Conservation (phyloP, 2,797 vertebrate genomes). For the Schizopygopsis pylzovi region DNA sequence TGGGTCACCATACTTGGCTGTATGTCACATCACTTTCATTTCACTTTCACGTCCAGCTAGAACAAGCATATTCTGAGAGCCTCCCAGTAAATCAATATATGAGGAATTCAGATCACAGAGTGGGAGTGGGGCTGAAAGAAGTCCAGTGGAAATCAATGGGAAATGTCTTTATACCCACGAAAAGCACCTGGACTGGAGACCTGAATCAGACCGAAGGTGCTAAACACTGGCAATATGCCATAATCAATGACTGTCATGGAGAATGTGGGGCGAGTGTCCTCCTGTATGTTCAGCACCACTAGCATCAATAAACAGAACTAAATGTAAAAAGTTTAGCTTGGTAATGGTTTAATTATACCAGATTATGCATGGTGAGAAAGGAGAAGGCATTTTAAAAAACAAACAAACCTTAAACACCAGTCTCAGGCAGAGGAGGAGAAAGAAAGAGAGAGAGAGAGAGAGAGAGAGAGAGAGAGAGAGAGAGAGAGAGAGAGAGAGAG, state of each 20-base stretch:
- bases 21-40: no score
- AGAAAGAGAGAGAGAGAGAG: not conserved
- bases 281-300: not conserved
- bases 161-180: conserved; percentile 41
- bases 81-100: conserved; percentile 54
- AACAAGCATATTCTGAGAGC: conserved; percentile 20
- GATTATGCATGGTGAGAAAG: conserved; percentile 7
- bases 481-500: not conserved
- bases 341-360: not conserved
- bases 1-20: no score
- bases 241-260: conserved; percentile 49
- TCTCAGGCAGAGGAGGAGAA: not conserved
- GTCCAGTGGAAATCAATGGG: conserved; percentile 52
- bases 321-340: not conserved
- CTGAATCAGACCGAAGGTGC: conserved; percentile 51
- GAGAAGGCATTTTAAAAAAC: not conserved
- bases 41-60: not conserved
- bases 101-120: conserved; percentile 55
- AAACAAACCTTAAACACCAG: conserved; percentile 1
- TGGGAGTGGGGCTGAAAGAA: conserved; percentile 34
- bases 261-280: conserved; percentile 39
- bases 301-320: not conserved
- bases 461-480: not conserved
- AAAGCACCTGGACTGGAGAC: conserved; percentile 46
- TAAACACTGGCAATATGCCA: conserved; percentile 58